These are phyloP conservation scores for Hipparchia semele DNA, from an alignment of 2,888 invertebrate species.

Conservation along the genomic window DNA sequence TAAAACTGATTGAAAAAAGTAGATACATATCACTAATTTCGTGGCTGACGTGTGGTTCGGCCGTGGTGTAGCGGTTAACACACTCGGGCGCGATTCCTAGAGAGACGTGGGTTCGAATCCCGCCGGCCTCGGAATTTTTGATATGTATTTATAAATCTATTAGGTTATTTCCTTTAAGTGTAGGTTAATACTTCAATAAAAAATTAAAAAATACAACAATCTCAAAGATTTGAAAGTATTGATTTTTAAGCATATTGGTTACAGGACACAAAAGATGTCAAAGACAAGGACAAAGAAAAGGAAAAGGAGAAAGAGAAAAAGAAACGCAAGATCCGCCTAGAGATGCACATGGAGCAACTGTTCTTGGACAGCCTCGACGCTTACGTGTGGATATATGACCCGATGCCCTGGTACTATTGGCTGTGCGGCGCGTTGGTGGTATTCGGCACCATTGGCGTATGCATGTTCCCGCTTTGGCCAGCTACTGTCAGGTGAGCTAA, in stretches of 20 bases:
- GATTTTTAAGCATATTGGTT: neutral
- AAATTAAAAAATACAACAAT: too few relatives aligned
- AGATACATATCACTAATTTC: too few relatives aligned
- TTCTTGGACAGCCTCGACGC: constrained; percentile 97
- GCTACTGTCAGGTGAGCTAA: constrained; percentile 88
- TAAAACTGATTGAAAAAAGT: too few relatives aligned
- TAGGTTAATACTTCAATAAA: too few relatives aligned
- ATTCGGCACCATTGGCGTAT: constrained; percentile 96
- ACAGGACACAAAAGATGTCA: constrained; percentile 58
- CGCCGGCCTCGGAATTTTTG: too few relatives aligned
- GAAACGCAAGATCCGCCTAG: constrained; percentile 96
- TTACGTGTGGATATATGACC: constrained; percentile 98
- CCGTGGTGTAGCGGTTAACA: too few relatives aligned
- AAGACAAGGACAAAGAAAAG: constrained; percentile 51
- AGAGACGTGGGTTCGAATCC: too few relatives aligned
- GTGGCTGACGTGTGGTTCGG: too few relatives aligned
- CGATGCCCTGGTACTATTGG: constrained; percentile 97
- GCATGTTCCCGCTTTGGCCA: constrained; percentile 99
- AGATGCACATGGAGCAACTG: constrained; percentile 97
- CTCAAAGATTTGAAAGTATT: too few relatives aligned
- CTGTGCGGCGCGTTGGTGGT: constrained; percentile 95
- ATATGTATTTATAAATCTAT: too few relatives aligned
- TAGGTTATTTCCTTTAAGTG: too few relatives aligned
- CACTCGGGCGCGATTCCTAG: too few relatives aligned
- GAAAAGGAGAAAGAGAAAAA: constrained; percentile 83